Conservation (phyloP, 2,888 invertebrate genomes). For the Ochropleura leucogaster region DNA sequence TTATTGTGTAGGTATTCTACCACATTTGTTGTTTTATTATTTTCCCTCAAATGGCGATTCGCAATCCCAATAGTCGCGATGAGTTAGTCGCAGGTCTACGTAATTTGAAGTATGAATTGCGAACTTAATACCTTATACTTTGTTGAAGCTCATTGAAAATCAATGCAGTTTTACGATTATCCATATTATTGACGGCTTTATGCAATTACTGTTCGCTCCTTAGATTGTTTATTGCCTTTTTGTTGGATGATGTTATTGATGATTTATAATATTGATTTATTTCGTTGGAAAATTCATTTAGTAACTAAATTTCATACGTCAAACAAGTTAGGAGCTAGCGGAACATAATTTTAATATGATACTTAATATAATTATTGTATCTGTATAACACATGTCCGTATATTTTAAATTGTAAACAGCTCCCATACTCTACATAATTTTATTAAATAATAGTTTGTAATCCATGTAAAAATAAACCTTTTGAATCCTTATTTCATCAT, state of each 20-base stretch:
- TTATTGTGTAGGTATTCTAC: not conserved
- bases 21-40: not conserved
- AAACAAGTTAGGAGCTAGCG: not conserved
- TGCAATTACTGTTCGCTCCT: slow-evolving; percentile 54
- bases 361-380: not conserved
- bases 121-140: slow-evolving; percentile 68
- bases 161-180: slow-evolving; percentile 70
- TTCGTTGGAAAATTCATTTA: not conserved
- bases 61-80: slow-evolving; percentile 4
- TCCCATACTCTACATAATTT: too few species aligned
- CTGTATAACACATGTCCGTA: not conserved
- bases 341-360: not conserved
- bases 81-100: slow-evolving; percentile 60
- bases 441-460: not conserved
- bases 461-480: too few species aligned
- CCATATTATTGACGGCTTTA: slow-evolving; percentile 52
- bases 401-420: not conserved
- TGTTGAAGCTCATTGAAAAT: slow-evolving; percentile 75
- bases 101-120: slow-evolving; percentile 58
- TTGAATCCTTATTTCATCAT: not conserved
- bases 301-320: not conserved
- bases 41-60: slow-evolving; percentile 22
- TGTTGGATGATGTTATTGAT: not conserved
- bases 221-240: slow-evolving; percentile 46
- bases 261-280: not conserved